Percentiles rank a stretch among this genome's conserved stretches.
These are phyloP conservation scores for Marisa cornuarietis DNA, from an alignment of 1,140 invertebrate species.

Conservation along the genomic window DNA sequence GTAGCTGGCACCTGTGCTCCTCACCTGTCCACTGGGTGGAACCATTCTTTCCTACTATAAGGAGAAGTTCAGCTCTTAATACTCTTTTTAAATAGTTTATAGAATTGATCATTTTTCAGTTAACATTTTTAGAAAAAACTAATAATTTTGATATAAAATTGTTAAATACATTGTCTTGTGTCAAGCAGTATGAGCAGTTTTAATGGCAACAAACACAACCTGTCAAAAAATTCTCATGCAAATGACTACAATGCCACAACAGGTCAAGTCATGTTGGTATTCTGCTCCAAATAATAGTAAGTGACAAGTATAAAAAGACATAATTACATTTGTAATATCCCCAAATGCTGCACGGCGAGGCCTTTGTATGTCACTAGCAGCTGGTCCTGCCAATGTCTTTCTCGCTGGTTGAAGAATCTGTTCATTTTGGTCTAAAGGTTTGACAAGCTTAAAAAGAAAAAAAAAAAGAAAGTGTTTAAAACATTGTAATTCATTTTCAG, in stretches of 20 bases:
- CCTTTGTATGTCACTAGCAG: neutral
- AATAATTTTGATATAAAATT: too few relatives aligned
- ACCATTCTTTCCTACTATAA: too few relatives aligned
- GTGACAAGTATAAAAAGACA: neutral
- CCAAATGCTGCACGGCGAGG: slow-evolving; percentile 68
- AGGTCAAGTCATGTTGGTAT: neutral
- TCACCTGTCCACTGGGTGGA: too few relatives aligned
- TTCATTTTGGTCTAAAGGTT: neutral
- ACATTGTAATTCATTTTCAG: neutral
- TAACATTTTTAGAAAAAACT: too few relatives aligned
- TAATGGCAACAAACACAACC: neutral
- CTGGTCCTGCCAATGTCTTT: too few relatives aligned
- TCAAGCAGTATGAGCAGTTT: too few relatives aligned
- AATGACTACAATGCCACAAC: neutral
- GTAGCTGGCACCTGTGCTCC: too few relatives aligned
- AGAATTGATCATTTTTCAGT: too few relatives aligned
- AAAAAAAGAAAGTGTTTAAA: neutral
- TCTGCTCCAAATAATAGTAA: neutral
- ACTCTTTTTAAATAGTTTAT: too few relatives aligned
- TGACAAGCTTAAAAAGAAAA: neutral
- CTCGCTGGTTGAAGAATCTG: too few relatives aligned
- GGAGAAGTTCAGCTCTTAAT: too few relatives aligned
- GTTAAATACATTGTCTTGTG: too few relatives aligned
- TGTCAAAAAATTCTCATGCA: neutral
- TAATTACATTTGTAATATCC: slow-evolving; percentile 78